These are phyloP conservation scores for Bilobella aurantiaca DNA, from an alignment of 1,140 invertebrate genomes.

Conservation along the genomic window DNA sequence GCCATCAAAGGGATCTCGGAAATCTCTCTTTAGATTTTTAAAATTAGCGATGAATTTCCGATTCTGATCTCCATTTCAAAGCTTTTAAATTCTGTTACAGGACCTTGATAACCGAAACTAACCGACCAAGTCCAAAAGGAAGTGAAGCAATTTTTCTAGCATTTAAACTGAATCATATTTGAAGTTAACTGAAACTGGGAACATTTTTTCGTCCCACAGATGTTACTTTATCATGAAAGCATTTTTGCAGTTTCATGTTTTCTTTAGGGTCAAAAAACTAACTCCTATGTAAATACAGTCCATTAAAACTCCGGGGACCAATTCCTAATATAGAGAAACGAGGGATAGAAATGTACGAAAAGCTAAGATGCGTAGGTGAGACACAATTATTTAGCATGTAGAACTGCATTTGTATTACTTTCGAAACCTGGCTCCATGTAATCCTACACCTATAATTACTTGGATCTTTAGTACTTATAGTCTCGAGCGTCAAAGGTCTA, in stretches of 20 bases:
- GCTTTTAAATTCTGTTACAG: no score
- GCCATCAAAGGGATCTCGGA: no score
- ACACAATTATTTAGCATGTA: neutral
- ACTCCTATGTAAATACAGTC: neutral
- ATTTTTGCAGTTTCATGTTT: no score
- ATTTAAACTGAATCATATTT: neutral
- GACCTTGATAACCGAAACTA: no score
- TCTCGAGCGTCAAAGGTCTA: no score
- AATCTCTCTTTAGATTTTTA: no score
- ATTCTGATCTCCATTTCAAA: neutral
- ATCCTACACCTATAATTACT: neutral
- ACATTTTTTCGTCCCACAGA: neutral
- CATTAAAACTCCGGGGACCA: conserved; percentile 2
- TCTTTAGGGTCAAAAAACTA: neutral
- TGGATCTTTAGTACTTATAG: neutral
- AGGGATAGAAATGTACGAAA: neutral
- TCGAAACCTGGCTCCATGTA: neutral
- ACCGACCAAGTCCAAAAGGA: no score
- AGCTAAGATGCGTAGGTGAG: neutral
- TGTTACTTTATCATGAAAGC: no score
- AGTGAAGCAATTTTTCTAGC: no score
- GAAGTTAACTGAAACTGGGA: neutral
- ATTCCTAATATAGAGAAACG: neutral
- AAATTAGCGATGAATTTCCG: neutral
- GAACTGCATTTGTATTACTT: neutral